Evolutionary conservation across 2,113 vertebrate species (phyloP).

Genomic region (Rhinichthys klamathensis): DNA sequence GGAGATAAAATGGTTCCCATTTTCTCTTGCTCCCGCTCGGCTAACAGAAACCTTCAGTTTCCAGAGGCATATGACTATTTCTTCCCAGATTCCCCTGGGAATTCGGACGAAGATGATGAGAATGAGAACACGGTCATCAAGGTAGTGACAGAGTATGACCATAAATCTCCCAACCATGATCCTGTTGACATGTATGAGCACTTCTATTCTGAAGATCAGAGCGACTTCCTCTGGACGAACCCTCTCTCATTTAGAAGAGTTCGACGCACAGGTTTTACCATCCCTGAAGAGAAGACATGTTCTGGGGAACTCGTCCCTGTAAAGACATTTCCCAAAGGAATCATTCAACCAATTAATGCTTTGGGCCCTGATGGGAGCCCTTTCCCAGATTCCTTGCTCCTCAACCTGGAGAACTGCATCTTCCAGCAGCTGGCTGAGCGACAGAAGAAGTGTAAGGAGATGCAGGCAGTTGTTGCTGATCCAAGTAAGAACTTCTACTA

Average conservation of each 20-base stretch:
- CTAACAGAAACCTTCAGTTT: constrained; percentile 70
- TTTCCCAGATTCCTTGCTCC: constrained; percentile 61
- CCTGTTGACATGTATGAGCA: constrained; percentile 78
- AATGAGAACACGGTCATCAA: constrained; percentile 53
- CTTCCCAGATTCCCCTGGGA: constrained; percentile 70
- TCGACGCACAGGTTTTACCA: constrained; percentile 40
- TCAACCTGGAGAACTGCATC: constrained; percentile 65
- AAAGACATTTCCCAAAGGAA: constrained; percentile 37
- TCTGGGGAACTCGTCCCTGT: constrained; percentile 43
- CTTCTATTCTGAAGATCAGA: constrained; percentile 69
- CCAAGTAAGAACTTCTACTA: constrained; percentile 76
- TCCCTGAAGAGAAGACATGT: constrained; percentile 36
- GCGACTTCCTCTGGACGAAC: constrained; percentile 70
- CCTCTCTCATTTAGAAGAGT: constrained; percentile 72
- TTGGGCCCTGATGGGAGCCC: constrained; percentile 52
- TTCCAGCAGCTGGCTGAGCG: constrained; percentile 57
- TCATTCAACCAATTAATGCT: constrained; percentile 37
- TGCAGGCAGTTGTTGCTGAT: constrained; percentile 66
- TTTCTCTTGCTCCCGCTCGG: constrained; percentile 64
- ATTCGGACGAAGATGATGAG: constrained; percentile 68
- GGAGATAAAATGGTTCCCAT: constrained; percentile 62
- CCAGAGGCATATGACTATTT: constrained; percentile 90
- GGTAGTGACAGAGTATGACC: constrained; percentile 65
- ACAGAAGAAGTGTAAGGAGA: constrained; percentile 59
- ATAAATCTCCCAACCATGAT: background rate